A percentile compares a stretch with the other conserved stretches of the same genome.
These are phyloP conservation scores for Megalopta genalis DNA, from an alignment of 1,140 invertebrate species.

Conservation along the genomic window DNA sequence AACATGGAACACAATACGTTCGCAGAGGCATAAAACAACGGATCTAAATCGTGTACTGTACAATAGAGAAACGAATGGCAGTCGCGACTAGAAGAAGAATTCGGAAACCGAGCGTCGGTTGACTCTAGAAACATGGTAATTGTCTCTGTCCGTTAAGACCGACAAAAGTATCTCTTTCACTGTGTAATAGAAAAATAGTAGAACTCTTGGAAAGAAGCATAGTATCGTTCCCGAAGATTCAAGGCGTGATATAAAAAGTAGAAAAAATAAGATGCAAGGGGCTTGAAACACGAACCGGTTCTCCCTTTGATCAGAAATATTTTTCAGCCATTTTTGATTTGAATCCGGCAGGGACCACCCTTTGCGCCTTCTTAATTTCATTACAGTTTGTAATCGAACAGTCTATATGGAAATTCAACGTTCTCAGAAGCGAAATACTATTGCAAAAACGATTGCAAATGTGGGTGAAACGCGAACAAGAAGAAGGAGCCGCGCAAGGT, in stretches of 20 bases:
- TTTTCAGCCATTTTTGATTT: neutral
- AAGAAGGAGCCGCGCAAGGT: neutral
- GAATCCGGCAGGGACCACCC: neutral
- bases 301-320: no score
- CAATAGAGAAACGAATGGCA: slow-evolving; percentile 37
- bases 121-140: neutral
- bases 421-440: neutral
- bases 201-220: neutral
- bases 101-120: neutral
- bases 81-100: slow-evolving; percentile 46
- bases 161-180: neutral
- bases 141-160: neutral
- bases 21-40: neutral
- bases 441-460: neutral
- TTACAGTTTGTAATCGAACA: neutral
- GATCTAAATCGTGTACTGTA: neutral
- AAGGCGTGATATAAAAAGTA: slow-evolving; percentile 36
- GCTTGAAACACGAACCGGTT: no score
- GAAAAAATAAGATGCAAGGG: slow-evolving; percentile 29
- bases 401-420: no score
- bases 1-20: neutral
- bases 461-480: neutral
- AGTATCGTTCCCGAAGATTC: slow-evolving; percentile 1
- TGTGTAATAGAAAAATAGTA: slow-evolving; percentile 29
- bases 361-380: neutral